Evolutionary conservation across 2,113 vertebrate genomes (phyloP).

Genomic region (Gymnobelideus leadbeateri): DNA sequence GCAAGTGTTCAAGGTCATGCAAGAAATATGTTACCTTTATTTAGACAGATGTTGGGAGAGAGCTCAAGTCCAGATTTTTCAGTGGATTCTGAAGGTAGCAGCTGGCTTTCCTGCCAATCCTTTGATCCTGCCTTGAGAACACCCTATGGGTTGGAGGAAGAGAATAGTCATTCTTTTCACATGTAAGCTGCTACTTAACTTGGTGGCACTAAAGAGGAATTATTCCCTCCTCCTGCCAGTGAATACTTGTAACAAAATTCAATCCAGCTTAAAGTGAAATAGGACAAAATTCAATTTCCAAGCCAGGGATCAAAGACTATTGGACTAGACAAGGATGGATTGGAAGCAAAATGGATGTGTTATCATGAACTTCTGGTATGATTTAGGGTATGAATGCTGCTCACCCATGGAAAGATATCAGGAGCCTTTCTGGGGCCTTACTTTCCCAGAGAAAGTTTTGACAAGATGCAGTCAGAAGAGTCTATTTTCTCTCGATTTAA

Average conservation of each 20-base stretch:
- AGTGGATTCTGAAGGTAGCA: constrained; percentile 58
- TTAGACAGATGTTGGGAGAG: constrained; percentile 57
- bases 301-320: constrained; percentile 36
- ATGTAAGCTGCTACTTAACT: background rate
- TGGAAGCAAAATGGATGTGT: background rate
- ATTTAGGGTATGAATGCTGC: background rate
- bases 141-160: constrained; percentile 39
- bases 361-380: constrained; percentile 47
- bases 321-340: constrained; percentile 24
- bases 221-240: accelerated
- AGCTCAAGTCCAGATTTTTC: constrained; percentile 36
- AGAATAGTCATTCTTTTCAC: background rate
- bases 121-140: constrained; percentile 39
- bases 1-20: background rate
- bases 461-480: constrained; percentile 74
- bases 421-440: background rate
- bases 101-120: constrained; percentile 53
- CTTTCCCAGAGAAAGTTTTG: constrained; percentile 8
- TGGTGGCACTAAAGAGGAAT: background rate
- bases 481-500: constrained; percentile 63
- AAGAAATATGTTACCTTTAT: constrained; percentile 32
- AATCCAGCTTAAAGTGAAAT: constrained; percentile 27
- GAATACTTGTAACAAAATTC: constrained; percentile 34
- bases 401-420: background rate
- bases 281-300: constrained; percentile 9